Percentiles rank a stretch among this genome's conserved stretches.
Conservation (phyloP, 2,888 invertebrate genomes). For the Hyppa rectilinea region DNA sequence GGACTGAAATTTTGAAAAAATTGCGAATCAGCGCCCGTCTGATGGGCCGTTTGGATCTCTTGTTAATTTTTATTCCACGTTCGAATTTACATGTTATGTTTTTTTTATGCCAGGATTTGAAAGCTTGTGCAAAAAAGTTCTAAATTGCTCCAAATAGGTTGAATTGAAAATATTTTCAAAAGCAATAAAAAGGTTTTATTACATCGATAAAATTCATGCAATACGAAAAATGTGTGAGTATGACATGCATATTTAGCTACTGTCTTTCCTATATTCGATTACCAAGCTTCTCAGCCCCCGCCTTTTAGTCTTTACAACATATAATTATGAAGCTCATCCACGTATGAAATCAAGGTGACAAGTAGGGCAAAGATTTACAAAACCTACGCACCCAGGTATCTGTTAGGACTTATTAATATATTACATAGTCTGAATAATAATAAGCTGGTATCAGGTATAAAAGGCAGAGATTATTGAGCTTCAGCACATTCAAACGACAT, state of each 20-base stretch:
- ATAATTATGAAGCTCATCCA: constrained; percentile 14
- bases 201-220: neutral
- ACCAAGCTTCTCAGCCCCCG: neutral
- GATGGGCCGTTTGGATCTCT: constrained; percentile 81
- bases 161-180: neutral
- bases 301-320: neutral
- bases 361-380: constrained; percentile 26
- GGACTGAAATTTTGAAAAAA: constrained; percentile 87
- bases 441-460: constrained; percentile 36
- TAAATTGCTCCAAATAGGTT: constrained; percentile 13
- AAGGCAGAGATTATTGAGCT: constrained; percentile 10
- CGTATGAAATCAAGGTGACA: constrained; percentile 42
- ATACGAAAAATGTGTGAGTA: neutral
- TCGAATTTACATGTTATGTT: constrained; percentile 71
- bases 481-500: constrained; percentile 32
- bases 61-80: constrained; percentile 80
- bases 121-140: constrained; percentile 51
- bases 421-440: constrained; percentile 45
- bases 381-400: constrained; percentile 25
- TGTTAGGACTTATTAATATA: constrained; percentile 10
- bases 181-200: neutral
- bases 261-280: neutral
- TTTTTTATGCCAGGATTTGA: constrained; percentile 62
- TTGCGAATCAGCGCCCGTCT: constrained; percentile 81
- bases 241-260: too few relatives aligned